Base-by-base conservation (phyloP, 2,888 invertebrate genomes). In the Molorchus minor region DNA sequence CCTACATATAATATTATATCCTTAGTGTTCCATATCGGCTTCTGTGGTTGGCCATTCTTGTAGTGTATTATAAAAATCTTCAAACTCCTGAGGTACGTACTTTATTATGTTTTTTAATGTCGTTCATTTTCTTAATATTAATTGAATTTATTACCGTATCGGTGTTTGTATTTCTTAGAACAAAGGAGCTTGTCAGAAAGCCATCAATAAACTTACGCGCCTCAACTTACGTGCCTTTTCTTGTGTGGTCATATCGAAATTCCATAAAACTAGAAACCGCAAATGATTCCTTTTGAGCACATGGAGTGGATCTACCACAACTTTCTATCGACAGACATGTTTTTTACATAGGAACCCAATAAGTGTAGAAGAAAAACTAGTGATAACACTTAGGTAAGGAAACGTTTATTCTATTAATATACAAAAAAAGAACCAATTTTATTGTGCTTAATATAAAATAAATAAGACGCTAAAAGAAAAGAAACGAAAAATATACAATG, bases 201-300 rank as follows among this genome's bases (percentile, higher is more conserved):
- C 35, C 35, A 35, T 35, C 35, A 35, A 35, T 3, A 35, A 35
- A 35, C 35, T 35, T 10, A 12, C n/a, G 1, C 35, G 35, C 35
- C 35, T 35, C 35, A 35, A 35, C 35, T n/a, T n/a, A n/a, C 12
- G 15, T 35, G 35, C 35, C 35, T 35, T 35, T 35, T 35, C 12
- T 35, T 35, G 35, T 35, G 12, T 35, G 35, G 35, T 35, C 35
- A 35, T 35, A 35, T 35, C 35, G 35, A 35, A 35, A 35, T 15
- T 35, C 35, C 35, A 35, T 35, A 35, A 35, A 35, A 35, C 35
- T 35, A 35, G 35, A 35, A 35, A 35, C 7, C 12, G 35, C 35
- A 35, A 35, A 35, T 35, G 35, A 35, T 33, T 33, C 33, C 33
- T 33, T 33, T 33, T 33, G 33, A 33, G 33, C 33, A 33, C 33